A percentile compares a stretch with the other conserved stretches of the same genome.
Evolutionary conservation across 2,113 vertebrate genomes (phyloP).

Genomic region (Rhombomys opimus): DNA sequence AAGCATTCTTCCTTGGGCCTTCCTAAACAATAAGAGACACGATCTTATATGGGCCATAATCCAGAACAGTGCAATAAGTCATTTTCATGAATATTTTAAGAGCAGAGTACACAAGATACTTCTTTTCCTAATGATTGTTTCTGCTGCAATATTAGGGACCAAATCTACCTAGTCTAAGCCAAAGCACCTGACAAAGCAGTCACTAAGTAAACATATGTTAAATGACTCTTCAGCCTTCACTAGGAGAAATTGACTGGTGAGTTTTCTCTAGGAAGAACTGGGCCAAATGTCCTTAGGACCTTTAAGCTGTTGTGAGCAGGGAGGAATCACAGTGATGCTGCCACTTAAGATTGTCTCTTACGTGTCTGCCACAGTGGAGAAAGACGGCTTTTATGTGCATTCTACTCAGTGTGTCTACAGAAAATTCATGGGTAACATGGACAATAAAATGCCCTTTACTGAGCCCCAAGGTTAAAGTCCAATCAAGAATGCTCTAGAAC

Average conservation of each 20-base stretch:
- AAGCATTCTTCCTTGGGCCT: neutral
- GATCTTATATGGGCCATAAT: neutral
- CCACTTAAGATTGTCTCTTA: conserved; percentile 30
- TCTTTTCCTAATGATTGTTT: conserved; percentile 22
- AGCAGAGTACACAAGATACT: conserved; percentile 43
- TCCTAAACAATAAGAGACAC: conserved; percentile 25
- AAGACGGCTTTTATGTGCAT: neutral
- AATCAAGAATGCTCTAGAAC: neutral
- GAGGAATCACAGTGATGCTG: neutral
- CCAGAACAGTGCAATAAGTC: neutral
- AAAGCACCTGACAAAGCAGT: conserved; percentile 32
- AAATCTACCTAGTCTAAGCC: conserved; percentile 6
- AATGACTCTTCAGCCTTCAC: conserved; percentile 28
- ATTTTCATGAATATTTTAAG: conserved; percentile 54
- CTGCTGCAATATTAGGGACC: neutral
- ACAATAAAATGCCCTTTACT: neutral
- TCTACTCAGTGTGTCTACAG: neutral
- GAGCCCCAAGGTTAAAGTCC: neutral
- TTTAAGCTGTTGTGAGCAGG: conserved; percentile 43
- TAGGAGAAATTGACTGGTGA: conserved; percentile 16
- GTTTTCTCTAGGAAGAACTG: conserved; percentile 46
- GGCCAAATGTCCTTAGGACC: neutral
- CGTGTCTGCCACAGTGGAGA: neutral
- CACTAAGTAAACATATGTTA: neutral
- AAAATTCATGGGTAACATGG: neutral